A percentile compares a stretch with the other conserved stretches of the same genome.
phyloP scores from a whole-genome alignment of 1,140 invertebrate species.

The Eriocheir sinensis region DNA sequence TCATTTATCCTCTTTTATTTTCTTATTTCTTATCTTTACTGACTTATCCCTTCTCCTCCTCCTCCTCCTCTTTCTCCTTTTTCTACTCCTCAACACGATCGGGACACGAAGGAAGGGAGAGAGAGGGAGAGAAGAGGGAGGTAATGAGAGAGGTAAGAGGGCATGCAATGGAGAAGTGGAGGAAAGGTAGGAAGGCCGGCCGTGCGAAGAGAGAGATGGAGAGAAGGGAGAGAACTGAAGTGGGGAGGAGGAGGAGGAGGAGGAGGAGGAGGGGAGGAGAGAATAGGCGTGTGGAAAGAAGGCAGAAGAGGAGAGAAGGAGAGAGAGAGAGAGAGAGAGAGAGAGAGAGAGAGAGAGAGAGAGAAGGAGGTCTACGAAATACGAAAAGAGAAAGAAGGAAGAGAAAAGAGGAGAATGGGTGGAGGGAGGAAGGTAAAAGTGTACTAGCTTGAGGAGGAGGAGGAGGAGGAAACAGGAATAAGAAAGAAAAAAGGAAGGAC shows the following conservation, averaged over 20 bases:
- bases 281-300: not conserved
- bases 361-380: not conserved
- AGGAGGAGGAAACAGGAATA: not conserved
- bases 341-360: constrained; percentile 39
- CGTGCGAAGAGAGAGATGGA: not conserved
- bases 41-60: not conserved
- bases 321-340: not conserved
- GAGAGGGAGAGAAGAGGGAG: too few species aligned
- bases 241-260: not conserved
- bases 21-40: too few species aligned
- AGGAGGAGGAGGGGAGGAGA: not conserved
- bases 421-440: too few species aligned
- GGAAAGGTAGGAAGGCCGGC: too few species aligned
- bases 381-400: not conserved
- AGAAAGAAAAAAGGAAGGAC: not conserved
- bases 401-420: too few species aligned
- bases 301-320: not conserved
- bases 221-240: not conserved
- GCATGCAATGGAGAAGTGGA: too few species aligned
- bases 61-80: too few species aligned
- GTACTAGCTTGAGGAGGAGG: too few species aligned
- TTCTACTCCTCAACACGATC: not conserved
- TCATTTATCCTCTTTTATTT: too few species aligned
- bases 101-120: not conserved
- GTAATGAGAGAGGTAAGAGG: too few species aligned